Evolutionary conservation across 2,888 invertebrate genomes (phyloP), one percentile per base, ranked within the genome.

Genomic region (Idaea straminata): DNA sequence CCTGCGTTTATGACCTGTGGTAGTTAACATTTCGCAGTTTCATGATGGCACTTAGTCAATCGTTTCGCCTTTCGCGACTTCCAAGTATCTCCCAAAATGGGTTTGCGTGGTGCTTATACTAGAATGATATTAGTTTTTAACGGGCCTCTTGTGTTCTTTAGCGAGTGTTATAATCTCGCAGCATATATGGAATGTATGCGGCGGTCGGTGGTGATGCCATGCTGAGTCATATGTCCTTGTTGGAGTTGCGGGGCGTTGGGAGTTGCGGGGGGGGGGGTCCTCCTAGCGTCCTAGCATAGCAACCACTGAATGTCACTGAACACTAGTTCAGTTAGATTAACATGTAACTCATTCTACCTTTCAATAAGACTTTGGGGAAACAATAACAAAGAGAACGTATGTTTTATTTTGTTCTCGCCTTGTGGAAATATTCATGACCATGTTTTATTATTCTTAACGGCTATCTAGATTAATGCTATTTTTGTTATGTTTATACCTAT

Each of bases 161-260:
- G 38, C 63, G 61, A 63, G 66, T 47, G 7, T 59, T 65, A 62
- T 63, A 67, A 66, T 69, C 65, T 67, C 63, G 76, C 76, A 74
- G 76, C 77, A 60, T 78, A 76, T 78, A 79, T 68, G 83, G 83
- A 83, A 82, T 83, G 80, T 76, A 70, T 74, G 66, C 75, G 72
- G 71, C 69, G 72, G 62, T 66, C 70, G 69, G 65, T 68, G 78
- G 74, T 83, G 85, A 84, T 85, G 86, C 73, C 81, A 82, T 79
- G 72, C 77, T 82, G 83, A 83, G 74, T 85, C 84, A 82, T 75
- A 63, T 78, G 88, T 77, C 88, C 89, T 88, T 82, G 88, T 73
- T 71, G 69, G 64, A 70, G 71, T 78, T 77, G 77, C 78, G 77
- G 79, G 84, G 79, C 81, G 84, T 83, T 79, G 73, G 69, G 64